These are phyloP conservation scores for Notodromas monacha DNA, from an alignment of 2,888 invertebrate genomes.

Conservation along the genomic window DNA sequence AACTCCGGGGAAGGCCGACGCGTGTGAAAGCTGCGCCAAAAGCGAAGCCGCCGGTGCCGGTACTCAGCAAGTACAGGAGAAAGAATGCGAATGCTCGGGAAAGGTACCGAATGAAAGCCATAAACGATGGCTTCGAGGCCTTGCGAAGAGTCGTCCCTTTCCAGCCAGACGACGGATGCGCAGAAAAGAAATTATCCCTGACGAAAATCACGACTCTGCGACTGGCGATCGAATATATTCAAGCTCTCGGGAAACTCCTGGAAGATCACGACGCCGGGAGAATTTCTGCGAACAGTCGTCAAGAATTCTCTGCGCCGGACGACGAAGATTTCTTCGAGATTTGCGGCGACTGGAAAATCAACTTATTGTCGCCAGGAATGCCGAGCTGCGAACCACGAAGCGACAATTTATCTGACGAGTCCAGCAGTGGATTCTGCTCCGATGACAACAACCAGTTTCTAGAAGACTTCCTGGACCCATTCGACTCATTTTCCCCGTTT, in stretches of 20 bases:
- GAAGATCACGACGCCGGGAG: neutral
- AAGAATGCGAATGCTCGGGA: conserved; percentile 69
- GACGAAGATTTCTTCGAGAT: too few relatives aligned
- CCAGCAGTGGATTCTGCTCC: too few relatives aligned
- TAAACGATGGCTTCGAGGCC: conserved; percentile 56
- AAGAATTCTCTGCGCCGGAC: too few relatives aligned
- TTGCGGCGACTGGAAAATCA: too few relatives aligned
- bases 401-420: too few relatives aligned
- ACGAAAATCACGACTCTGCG: conserved; percentile 63
- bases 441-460: too few relatives aligned
- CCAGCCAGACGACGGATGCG: conserved; percentile 4
- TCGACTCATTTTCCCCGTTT: neutral
- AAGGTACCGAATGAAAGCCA: conserved; percentile 53
- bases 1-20: conserved; percentile 13
- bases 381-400: too few relatives aligned
- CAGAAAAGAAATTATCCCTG: conserved; percentile 46
- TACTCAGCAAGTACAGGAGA: conserved; percentile 52
- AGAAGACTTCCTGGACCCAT: neutral
- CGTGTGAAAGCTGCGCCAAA: too few relatives aligned
- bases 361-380: too few relatives aligned
- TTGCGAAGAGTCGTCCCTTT: conserved; percentile 38
- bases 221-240: conserved; percentile 56
- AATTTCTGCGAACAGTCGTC: too few relatives aligned
- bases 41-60: conserved; percentile 22
- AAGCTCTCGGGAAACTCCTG: conserved; percentile 32